These are phyloP conservation scores for Ditula angustiorana DNA, from an alignment of 2,888 invertebrate species.

Conservation along the genomic window DNA sequence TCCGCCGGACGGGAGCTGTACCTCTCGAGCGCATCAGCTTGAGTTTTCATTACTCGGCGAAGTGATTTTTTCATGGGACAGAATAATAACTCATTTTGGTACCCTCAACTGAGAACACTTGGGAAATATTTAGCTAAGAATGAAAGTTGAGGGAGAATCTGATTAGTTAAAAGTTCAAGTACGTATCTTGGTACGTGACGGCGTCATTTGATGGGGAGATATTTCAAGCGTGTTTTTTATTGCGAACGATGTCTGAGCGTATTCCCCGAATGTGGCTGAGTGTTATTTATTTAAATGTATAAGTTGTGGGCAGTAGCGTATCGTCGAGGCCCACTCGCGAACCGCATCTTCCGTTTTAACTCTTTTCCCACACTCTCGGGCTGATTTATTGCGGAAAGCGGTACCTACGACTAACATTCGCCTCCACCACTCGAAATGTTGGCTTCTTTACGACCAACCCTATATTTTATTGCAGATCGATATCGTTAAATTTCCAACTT, in stretches of 20 bases:
- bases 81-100: constrained; percentile 83
- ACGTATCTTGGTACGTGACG: constrained; percentile 24
- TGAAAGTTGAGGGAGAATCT: constrained; percentile 52
- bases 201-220: constrained; percentile 17
- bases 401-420: constrained; percentile 66
- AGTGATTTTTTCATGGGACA: constrained; percentile 81
- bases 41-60: constrained; percentile 82
- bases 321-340: constrained; percentile 63
- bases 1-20: constrained; percentile 79
- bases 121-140: constrained; percentile 64
- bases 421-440: constrained; percentile 65
- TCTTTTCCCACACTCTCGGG: constrained; percentile 66
- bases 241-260: constrained; percentile 23
- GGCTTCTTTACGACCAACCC: constrained; percentile 71
- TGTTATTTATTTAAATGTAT: constrained; percentile 48
- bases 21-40: constrained; percentile 80
- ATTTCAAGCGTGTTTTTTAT: constrained; percentile 26
- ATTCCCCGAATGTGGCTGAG: constrained; percentile 38
- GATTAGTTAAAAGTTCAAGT: constrained; percentile 41
- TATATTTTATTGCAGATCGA: constrained; percentile 70
- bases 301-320: constrained; percentile 51
- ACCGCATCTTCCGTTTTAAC: constrained; percentile 64
- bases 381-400: constrained; percentile 74
- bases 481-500: constrained; percentile 62
- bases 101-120: constrained; percentile 66